Base-by-base conservation (phyloP, 1,140 invertebrate genomes). In the Mercenaria mercenaria region DNA sequence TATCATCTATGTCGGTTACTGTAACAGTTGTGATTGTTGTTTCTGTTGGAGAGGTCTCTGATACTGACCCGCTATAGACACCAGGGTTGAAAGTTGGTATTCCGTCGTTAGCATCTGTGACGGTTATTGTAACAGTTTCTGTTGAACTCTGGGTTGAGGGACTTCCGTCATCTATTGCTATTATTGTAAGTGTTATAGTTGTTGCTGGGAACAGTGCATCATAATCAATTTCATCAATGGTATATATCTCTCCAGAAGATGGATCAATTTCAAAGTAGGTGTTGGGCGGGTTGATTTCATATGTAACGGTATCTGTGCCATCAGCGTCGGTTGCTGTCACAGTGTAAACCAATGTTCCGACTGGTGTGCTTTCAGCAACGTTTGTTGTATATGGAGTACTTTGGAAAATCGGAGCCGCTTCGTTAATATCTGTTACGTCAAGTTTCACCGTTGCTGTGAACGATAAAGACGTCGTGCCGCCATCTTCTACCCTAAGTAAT, bases 81-180 rank as follows among this genome's bases (percentile, higher is more conserved):
- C 86, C 80, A 4, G 81, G 64, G 76, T 64, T 90, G 61, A 94
- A 94, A 8, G 90, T 82, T 56, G 94, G 94, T n/a, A 47, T 74
- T 23, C 92, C 86, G 84, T 94, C 94, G 79, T 94, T 93, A 15
- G 74, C 84, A 86, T 92, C 91, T 52, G 80, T 86, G 3, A 94
- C 89, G n/a, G 50, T 67, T 18, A 94, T 80, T 52, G 76, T 90
- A 3, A 94, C 85, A 61, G 81, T 85, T 74, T 91, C 84, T 41
- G 92, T 91, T 20, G 81, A 61, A 23, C 83, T 76, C 4, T 56
- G 47, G 32, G 76, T 34, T 47, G 85, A 32, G 18, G 83, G 56
- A 6, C 91, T 91, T 15, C 83, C 89, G 64, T 84, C 89, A 76
- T 94, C 93, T 34, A 59, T 67, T 20, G 92, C 92, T 56, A 69